Conservation (phyloP, 2,888 invertebrate genomes). For the Cacoxenus indagator region DNA sequence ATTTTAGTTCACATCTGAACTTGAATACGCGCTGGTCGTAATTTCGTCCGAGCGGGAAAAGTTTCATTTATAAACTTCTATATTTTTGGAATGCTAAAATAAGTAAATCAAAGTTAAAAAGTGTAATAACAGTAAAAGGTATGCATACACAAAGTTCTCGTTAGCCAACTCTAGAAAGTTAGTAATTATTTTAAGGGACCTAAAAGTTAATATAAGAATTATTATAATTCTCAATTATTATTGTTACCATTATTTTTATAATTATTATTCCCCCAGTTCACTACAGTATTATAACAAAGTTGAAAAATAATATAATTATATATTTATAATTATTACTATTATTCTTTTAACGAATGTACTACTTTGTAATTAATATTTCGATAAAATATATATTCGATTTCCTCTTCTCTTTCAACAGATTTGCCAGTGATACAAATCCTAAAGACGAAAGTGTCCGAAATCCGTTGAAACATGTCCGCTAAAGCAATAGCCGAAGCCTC, state of each 20-base stretch:
- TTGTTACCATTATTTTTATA: too few relatives aligned
- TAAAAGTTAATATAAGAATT: too few relatives aligned
- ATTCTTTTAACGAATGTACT: background rate
- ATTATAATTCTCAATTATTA: too few relatives aligned
- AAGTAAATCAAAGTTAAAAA: too few relatives aligned
- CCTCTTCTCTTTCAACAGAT: background rate
- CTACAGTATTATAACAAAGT: too few relatives aligned
- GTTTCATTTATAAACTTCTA: too few relatives aligned
- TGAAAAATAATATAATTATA: too few relatives aligned
- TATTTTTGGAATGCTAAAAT: too few relatives aligned
- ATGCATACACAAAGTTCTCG: background rate
- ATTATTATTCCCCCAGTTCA: too few relatives aligned
- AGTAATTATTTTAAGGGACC: background rate
- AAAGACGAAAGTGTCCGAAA: background rate
- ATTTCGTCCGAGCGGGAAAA: too few relatives aligned
- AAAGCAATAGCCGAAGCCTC: slow-evolving; percentile 96
- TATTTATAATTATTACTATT: too few relatives aligned
- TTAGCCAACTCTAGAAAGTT: background rate
- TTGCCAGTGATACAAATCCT: background rate
- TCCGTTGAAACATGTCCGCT: slow-evolving; percentile 83
- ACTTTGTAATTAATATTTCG: background rate
- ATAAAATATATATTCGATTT: background rate
- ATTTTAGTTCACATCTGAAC: background rate
- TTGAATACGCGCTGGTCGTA: background rate
- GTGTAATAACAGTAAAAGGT: too few relatives aligned